These are phyloP conservation scores for Fringilla coelebs DNA, from an alignment of 2,797 vertebrate genomes.

Conservation along the genomic window DNA sequence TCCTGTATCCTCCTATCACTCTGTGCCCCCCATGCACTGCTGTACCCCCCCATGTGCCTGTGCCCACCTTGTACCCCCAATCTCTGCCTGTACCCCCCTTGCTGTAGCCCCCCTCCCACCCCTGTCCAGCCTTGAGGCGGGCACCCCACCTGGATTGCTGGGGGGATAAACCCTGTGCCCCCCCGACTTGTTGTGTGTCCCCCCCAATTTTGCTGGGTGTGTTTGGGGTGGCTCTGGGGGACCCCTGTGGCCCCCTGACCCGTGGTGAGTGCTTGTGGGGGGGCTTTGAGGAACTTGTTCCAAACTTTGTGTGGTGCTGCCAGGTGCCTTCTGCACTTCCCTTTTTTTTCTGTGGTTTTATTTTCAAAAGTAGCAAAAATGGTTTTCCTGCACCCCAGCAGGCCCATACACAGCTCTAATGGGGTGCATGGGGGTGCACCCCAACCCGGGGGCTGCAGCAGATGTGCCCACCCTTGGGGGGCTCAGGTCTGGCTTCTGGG, in stretches of 20 bases:
- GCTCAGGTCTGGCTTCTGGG: background rate
- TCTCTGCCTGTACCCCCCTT: background rate
- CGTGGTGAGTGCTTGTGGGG: accelerated
- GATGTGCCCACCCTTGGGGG: accelerated
- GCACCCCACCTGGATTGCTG: background rate
- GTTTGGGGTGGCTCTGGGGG: background rate
- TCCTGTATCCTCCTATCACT: too few species aligned
- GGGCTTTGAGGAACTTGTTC: background rate
- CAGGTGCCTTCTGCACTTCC: background rate
- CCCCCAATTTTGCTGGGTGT: background rate
- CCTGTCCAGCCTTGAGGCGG: background rate
- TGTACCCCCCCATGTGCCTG: background rate
- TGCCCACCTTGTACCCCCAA: background rate
- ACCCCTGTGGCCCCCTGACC: background rate
- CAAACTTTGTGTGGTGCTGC: background rate
- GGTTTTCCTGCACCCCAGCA: background rate
- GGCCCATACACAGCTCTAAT: accelerated
- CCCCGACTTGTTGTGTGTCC: background rate
- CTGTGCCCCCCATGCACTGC: too few species aligned
- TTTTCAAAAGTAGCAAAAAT: background rate
- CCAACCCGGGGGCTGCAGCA: background rate
- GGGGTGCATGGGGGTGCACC: background rate
- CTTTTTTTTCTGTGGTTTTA: background rate
- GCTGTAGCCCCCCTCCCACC: too few species aligned
- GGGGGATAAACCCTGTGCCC: background rate